phyloP scores from a whole-genome alignment of 2,888 invertebrate genomes.

The Philopedon plagiatum region DNA sequence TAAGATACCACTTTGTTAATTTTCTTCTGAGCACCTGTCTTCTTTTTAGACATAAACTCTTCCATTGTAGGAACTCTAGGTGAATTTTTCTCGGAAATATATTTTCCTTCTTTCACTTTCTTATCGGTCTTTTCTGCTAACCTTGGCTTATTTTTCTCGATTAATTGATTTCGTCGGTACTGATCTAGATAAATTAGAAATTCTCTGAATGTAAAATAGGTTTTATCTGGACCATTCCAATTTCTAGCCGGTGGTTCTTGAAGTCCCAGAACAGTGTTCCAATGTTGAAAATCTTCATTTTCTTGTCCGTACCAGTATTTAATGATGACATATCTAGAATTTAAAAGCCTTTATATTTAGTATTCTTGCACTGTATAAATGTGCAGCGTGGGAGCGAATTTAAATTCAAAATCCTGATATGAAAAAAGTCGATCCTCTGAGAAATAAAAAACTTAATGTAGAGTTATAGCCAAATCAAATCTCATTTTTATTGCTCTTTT shows the following conservation, averaged over 20 bases:
- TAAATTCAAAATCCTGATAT: no score
- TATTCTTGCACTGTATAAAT: no score
- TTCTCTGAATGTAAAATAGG: constrained; percentile 79
- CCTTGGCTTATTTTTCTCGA: constrained; percentile 66
- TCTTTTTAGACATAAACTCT: constrained; percentile 70
- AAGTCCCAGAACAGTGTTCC: constrained; percentile 79
- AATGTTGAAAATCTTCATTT: constrained; percentile 80
- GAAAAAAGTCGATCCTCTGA: no score
- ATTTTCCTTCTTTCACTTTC: constrained; percentile 28
- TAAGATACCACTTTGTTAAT: constrained; percentile 57
- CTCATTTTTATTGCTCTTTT: not conserved
- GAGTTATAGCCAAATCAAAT: no score
- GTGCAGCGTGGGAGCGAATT: no score
- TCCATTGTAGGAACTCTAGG: constrained; percentile 71
- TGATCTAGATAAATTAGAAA: constrained; percentile 78
- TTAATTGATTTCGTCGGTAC: constrained; percentile 71
- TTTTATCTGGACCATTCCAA: constrained; percentile 79
- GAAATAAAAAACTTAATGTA: no score
- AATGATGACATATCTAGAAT: constrained; percentile 80
- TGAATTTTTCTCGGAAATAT: constrained; percentile 67
- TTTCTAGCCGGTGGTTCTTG: constrained; percentile 81
- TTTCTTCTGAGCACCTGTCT: constrained; percentile 63
- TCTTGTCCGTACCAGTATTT: constrained; percentile 84
- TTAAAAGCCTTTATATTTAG: no score
- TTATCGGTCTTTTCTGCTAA: constrained; percentile 58